A percentile compares a stretch with the other conserved stretches of the same genome.
phyloP scores from a whole-genome alignment of 2,888 invertebrate species.

The Synergus umbraculus region DNA sequence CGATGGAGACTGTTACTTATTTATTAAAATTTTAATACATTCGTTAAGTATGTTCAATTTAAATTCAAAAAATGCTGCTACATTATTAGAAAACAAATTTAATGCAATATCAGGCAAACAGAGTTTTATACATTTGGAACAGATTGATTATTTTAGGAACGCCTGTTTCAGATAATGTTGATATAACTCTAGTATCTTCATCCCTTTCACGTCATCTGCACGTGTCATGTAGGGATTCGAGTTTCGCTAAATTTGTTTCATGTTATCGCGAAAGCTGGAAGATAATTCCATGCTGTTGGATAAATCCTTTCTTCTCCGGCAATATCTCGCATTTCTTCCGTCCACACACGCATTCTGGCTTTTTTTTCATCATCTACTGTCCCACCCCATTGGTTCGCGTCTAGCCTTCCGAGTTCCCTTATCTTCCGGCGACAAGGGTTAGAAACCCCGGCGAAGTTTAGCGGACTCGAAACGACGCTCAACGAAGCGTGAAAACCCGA shows the following conservation, averaged over 20 bases:
- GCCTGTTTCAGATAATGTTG: neutral
- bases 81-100: no score
- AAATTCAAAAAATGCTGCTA: no score
- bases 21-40: no score
- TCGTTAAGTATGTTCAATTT: no score
- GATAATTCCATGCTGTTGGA: constrained; percentile 30
- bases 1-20: no score
- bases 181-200: neutral
- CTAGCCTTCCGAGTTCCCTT: constrained; percentile 38
- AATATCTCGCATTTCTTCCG: constrained; percentile 37
- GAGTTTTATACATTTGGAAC: neutral
- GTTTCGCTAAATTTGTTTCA: constrained; percentile 34
- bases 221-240: neutral
- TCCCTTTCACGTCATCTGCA: constrained; percentile 23
- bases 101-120: neutral
- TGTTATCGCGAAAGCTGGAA: constrained; percentile 14
- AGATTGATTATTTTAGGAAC: neutral
- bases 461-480: constrained; percentile 46
- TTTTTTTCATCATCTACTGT: constrained; percentile 5
- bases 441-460: constrained; percentile 44
- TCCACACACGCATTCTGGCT: neutral
- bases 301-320: constrained; percentile 28
- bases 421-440: constrained; percentile 45
- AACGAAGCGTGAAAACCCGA: constrained; percentile 51
- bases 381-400: constrained; percentile 1